These are phyloP conservation scores for Allygus modestus DNA, from an alignment of 2,888 invertebrate genomes.

Conservation along the genomic window DNA sequence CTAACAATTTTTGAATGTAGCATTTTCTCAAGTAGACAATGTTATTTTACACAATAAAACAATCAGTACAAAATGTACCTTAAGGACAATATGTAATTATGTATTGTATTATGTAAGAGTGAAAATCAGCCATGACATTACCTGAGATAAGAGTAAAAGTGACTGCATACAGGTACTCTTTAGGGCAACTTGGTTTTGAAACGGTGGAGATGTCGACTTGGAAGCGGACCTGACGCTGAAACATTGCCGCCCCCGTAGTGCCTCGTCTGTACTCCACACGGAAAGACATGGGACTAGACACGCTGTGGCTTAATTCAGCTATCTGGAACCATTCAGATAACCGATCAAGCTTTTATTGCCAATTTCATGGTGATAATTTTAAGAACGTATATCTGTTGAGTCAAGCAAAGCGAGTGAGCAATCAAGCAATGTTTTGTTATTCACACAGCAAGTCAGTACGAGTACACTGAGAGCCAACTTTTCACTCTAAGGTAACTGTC, in stretches of 20 bases:
- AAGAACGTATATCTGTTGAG: constrained; percentile 31
- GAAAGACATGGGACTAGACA: constrained; percentile 98
- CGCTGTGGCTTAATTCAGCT: constrained; percentile 97
- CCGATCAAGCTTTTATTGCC: constrained; percentile 47
- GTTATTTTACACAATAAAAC: no score
- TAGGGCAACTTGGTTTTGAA: constrained; percentile 84
- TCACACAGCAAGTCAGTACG: constrained; percentile 42
- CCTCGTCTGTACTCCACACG: constrained; percentile 98
- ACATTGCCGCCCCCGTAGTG: constrained; percentile 96
- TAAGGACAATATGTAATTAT: neutral
- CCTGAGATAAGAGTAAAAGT: constrained; percentile 97
- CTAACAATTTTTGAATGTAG: no score
- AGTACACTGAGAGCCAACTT: constrained; percentile 59
- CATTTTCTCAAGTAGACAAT: no score
- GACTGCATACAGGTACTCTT: constrained; percentile 91
- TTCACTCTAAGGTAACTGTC: constrained; percentile 60
- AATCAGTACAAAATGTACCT: neutral
- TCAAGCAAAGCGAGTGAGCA: constrained; percentile 52
- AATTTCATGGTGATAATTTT: constrained; percentile 30
- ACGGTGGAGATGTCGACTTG: constrained; percentile 94
- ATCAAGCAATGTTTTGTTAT: constrained; percentile 45
- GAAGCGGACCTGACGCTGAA: constrained; percentile 96
- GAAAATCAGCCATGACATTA: constrained; percentile 73
- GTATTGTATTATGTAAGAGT: constrained; percentile 42
- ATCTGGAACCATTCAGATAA: constrained; percentile 80